Evolutionary conservation across 2,888 invertebrate genomes (phyloP), one percentile per base, ranked within the genome.

Genomic region (Psylliodes chrysocephalus): DNA sequence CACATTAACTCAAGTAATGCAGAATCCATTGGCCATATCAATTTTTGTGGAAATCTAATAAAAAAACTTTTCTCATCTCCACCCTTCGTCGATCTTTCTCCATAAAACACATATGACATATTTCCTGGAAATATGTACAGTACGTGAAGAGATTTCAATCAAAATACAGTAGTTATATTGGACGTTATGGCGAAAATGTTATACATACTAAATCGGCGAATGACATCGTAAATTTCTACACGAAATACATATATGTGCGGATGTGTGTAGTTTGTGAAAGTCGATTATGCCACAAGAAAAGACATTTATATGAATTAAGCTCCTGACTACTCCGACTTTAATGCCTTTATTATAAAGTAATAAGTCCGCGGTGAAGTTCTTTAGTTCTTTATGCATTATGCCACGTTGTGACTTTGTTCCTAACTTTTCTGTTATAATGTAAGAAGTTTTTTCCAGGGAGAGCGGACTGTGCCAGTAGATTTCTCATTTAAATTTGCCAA

Each of bases 281-380:
- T 56, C 56, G 18, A 46, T 56, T 56, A 56, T 17, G 35, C 12
- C 47, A 5, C 49, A 49, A 33, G 17, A 15, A 56, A 47, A 46
- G 56, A 33, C 56, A 56, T 56, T 56, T 46, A 46, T 56, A 56
- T 56, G 30, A 46, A 56, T 56, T 56, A 56, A 35, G 42, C 6
- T 8, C 14, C 17, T 15, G 28, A 49, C 49, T 49, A 8, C 30
- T 49, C 3, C 12, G 49, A 49, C 49, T 49, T 19, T 49, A 49
- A 49, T 49, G 49, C 10, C 22, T 49, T 49, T 49, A 49, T 49
- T 49, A 49, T 49, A 49, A 49, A 49, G 49, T 49, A 49, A 49
- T 49, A 49, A 49, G 28, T 49, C 12, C 12, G 49, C 8, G 17
- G 14, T 19, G 44, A 18, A 19, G 17, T 44, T 44, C 17, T 44